Evolutionary conservation across 2,888 invertebrate genomes (phyloP).

Genomic region (Frankliniella intonsa): DNA sequence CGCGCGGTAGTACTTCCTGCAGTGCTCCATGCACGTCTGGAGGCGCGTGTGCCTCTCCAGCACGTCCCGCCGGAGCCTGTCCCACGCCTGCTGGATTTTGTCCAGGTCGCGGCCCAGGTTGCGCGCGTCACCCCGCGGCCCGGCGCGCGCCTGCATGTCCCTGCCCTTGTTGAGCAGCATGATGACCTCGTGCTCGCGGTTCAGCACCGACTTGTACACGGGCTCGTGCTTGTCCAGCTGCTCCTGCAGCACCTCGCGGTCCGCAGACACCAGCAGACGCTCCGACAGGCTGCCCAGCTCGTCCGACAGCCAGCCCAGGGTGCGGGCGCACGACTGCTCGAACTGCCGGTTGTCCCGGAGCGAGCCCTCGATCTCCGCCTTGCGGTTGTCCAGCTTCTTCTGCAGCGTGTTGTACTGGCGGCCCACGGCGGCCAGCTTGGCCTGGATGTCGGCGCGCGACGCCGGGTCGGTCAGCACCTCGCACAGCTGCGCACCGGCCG

Average conservation of each 20-base stretch:
- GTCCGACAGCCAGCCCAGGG: conserved; percentile 83
- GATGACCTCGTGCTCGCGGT: conserved; percentile 87
- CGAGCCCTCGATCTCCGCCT: conserved; percentile 84
- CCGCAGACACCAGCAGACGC: conserved; percentile 79
- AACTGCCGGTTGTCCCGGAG: conserved; percentile 84
- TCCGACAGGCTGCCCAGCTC: conserved; percentile 71
- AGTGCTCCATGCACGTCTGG: conserved; percentile 88
- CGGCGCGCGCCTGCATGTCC: conserved; percentile 55
- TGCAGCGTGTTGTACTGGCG: conserved; percentile 83
- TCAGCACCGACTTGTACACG: conserved; percentile 80
- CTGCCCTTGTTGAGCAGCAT: conserved; percentile 89
- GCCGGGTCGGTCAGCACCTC: conserved; percentile 85
- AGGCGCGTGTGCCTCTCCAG: conserved; percentile 79
- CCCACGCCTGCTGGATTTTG: conserved; percentile 87
- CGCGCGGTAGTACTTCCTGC: conserved; percentile 80
- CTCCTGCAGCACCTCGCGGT: conserved; percentile 72
- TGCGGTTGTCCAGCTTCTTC: conserved; percentile 81
- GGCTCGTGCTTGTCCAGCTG: conserved; percentile 88
- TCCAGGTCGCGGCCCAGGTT: conserved; percentile 74
- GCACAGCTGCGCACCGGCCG: conserved; percentile 83
- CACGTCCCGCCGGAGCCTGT: conserved; percentile 81
- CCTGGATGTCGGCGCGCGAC: conserved; percentile 84
- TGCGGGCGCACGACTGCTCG: conserved; percentile 80
- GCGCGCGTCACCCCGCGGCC: conserved; percentile 55
- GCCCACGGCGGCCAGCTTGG: conserved; percentile 79